A percentile compares a stretch with the other conserved stretches of the same genome.
phyloP scores from a whole-genome alignment of 2,888 invertebrate species.

The Erebia ligea region DNA sequence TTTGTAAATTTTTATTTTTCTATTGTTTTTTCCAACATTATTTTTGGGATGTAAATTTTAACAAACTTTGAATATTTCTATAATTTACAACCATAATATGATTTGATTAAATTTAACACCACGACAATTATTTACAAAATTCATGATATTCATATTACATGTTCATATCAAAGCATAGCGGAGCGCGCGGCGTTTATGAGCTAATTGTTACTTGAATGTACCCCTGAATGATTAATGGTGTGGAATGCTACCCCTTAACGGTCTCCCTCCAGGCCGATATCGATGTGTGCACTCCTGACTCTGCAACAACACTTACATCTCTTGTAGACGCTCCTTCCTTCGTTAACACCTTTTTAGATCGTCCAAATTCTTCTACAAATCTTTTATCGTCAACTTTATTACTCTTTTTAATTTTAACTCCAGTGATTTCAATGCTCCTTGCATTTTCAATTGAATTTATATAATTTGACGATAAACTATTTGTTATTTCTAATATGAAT shows the following conservation, averaged over 20 bases:
- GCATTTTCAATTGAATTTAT: background rate
- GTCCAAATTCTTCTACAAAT: constrained; percentile 71
- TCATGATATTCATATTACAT: constrained; percentile 37
- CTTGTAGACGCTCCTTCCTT: constrained; percentile 80
- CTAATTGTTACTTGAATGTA: constrained; percentile 67
- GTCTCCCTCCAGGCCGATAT: constrained; percentile 56
- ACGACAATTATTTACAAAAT: background rate
- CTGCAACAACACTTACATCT: constrained; percentile 70
- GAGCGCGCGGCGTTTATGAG: constrained; percentile 72
- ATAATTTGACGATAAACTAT: constrained; percentile 61
- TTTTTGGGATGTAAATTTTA: too few relatives aligned
- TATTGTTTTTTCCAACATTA: too few relatives aligned
- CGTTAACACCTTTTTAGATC: constrained; percentile 82
- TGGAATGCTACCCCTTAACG: constrained; percentile 73
- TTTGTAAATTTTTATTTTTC: too few relatives aligned
- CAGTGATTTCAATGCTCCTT: constrained; percentile 3
- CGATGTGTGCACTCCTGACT: constrained; percentile 76
- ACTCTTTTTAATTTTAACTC: constrained; percentile 19
- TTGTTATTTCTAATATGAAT: constrained; percentile 56
- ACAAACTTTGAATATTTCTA: too few relatives aligned
- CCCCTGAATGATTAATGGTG: constrained; percentile 72
- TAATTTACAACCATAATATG: too few relatives aligned
- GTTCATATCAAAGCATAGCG: constrained; percentile 54
- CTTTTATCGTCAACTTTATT: constrained; percentile 60
- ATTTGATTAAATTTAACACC: background rate